Evolutionary conservation across 2,113 vertebrate species (phyloP).

Genomic region (Anoura caudifer): DNA sequence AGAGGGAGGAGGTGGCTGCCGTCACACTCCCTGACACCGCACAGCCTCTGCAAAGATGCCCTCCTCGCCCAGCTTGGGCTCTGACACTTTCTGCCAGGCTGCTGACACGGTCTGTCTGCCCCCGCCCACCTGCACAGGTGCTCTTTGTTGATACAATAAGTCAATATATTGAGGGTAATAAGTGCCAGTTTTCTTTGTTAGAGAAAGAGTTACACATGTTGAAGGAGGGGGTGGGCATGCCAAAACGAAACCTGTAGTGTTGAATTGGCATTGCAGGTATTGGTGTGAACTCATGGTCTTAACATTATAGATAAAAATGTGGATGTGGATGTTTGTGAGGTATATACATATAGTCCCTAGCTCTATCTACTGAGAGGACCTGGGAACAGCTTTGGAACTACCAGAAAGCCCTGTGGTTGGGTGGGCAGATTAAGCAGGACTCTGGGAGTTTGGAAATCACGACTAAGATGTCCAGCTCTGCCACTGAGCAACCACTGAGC

Average conservation of each 20-base stretch:
- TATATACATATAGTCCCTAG: neutral
- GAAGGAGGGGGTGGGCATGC: neutral
- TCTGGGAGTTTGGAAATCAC: neutral
- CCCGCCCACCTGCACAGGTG: neutral
- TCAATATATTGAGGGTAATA: neutral
- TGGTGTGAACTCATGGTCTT: neutral
- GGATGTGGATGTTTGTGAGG: neutral
- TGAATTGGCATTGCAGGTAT: neutral
- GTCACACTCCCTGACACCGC: neutral
- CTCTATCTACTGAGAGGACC: neutral
- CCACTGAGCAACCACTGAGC: neutral
- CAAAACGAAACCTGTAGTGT: neutral
- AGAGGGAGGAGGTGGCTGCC: neutral
- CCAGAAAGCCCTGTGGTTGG: neutral
- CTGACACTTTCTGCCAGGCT: neutral
- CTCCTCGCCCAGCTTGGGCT: neutral
- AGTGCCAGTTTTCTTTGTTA: neutral
- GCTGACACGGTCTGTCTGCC: accelerated
- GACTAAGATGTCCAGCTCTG: neutral
- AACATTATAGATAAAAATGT: neutral
- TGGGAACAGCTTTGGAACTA: neutral
- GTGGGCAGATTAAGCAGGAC: neutral
- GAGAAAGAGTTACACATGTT: neutral
- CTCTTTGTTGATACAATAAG: neutral
- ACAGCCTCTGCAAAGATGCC: neutral